Conservation (phyloP, 2,888 invertebrate genomes). For the Andricus quercusramuli region DNA sequence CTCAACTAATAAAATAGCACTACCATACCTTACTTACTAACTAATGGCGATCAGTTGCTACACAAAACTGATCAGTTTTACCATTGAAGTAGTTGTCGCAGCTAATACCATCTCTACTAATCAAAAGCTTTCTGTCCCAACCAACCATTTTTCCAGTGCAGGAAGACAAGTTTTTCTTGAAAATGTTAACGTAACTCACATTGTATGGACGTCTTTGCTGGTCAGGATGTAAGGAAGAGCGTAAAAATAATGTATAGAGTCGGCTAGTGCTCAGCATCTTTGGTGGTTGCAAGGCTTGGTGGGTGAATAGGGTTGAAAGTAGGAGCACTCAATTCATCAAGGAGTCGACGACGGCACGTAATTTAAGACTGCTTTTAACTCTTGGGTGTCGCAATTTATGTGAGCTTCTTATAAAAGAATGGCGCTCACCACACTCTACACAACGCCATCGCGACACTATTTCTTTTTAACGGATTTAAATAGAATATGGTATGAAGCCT, state of each 20-base stretch:
- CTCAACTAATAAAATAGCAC: too few relatives aligned
- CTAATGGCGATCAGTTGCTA: too few relatives aligned
- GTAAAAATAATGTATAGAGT: conserved; percentile 75
- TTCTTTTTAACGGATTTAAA: too few relatives aligned
- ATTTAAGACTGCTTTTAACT: conserved; percentile 79
- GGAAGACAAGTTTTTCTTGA: conserved; percentile 63
- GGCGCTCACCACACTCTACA: conserved; percentile 68
- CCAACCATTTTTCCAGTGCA: too few relatives aligned
- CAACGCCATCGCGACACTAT: conserved; percentile 31
- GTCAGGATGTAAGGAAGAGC: conserved; percentile 50
- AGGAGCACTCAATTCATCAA: conserved; percentile 79
- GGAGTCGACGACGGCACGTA: conserved; percentile 77
- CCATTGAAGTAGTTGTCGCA: too few relatives aligned
- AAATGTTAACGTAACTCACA: conserved; percentile 56
- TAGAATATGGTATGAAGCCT: too few relatives aligned
- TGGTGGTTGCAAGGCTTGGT: conserved; percentile 50
- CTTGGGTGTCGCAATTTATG: conserved; percentile 79
- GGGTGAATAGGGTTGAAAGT: conserved; percentile 55
- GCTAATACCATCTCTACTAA: too few relatives aligned
- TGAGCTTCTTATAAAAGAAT: conserved; percentile 79
- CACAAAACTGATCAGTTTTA: too few relatives aligned
- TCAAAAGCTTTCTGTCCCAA: too few relatives aligned
- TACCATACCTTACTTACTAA: too few relatives aligned
- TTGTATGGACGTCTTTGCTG: conserved; percentile 44
- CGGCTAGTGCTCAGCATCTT: conserved; percentile 27